These are phyloP conservation scores for Anas platyrhynchos DNA, from an alignment of 2,113 vertebrate species.

Conservation along the genomic window DNA sequence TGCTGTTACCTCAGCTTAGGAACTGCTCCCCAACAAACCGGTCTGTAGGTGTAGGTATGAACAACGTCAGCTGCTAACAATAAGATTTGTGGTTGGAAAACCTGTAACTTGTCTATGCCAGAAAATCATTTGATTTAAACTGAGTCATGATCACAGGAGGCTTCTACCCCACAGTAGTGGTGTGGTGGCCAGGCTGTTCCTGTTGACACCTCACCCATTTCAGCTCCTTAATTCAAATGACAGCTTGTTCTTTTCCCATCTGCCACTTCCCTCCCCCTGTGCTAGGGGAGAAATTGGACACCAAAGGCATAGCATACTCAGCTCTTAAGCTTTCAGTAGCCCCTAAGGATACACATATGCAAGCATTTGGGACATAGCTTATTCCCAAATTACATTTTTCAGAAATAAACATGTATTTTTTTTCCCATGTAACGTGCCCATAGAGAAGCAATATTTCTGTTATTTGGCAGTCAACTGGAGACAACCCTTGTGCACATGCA, in stretches of 20 bases:
- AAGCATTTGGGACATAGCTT: background rate
- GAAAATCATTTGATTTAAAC: background rate
- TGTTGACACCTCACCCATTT: background rate
- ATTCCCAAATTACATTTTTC: background rate
- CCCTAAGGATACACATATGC: background rate
- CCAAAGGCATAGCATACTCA: conserved; percentile 9
- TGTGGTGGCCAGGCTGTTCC: background rate
- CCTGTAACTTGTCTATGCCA: background rate
- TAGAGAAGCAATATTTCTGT: background rate
- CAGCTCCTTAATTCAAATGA: conserved; percentile 56
- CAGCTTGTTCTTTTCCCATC: conserved; percentile 58
- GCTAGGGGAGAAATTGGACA: conserved; percentile 39
- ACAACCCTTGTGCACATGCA: background rate
- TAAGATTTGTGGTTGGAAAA: too few relatives aligned
- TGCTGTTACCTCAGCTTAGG: background rate
- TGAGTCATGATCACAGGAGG: background rate
- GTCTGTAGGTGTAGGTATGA: background rate
- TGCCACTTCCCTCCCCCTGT: conserved; percentile 27
- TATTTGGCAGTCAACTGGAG: background rate
- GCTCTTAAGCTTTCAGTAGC: conserved; percentile 4
- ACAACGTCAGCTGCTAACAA: background rate
- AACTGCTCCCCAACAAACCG: background rate
- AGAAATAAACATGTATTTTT: background rate
- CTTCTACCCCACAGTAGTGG: background rate
- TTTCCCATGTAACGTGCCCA: background rate